A percentile compares a stretch with the other conserved stretches of the same genome.
Conservation (phyloP, 2,113 vertebrate species). For the Psephotus haematonotus region DNA sequence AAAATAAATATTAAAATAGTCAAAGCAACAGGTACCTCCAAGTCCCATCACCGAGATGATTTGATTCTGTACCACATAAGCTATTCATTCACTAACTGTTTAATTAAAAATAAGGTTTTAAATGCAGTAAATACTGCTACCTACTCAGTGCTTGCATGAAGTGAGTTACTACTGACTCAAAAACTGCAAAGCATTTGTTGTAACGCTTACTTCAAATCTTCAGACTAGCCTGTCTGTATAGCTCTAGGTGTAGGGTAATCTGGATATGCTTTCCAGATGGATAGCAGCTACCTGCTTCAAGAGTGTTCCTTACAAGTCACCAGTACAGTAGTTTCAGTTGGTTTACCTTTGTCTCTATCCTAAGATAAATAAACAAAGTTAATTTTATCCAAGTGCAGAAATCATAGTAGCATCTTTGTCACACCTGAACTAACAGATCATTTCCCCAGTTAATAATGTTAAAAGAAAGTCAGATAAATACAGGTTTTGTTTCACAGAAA, state of each 20-base stretch:
- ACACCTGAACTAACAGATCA: constrained; percentile 16
- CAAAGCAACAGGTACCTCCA: constrained; percentile 47
- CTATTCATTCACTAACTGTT: neutral
- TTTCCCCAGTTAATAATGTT: constrained; percentile 36
- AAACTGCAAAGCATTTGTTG: neutral
- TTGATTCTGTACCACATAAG: constrained; percentile 34
- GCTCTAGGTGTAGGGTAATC: neutral
- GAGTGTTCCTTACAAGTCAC: neutral
- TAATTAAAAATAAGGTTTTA: constrained; percentile 25
- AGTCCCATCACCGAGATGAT: constrained; percentile 52
- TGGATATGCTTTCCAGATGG: neutral
- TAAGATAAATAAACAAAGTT: neutral
- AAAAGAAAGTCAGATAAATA: constrained; percentile 13
- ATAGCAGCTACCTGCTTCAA: neutral
- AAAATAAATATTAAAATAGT: constrained; percentile 73
- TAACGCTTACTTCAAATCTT: neutral
- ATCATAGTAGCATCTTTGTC: neutral
- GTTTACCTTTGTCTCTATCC: neutral
- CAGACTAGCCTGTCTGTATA: neutral
- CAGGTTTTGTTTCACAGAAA: constrained; percentile 80
- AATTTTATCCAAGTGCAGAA: constrained; percentile 36
- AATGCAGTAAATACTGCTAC: constrained; percentile 67
- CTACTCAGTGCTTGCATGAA: neutral
- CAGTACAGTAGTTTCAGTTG: neutral
- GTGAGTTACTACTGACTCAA: constrained; percentile 8